Conservation (phyloP, 2,113 vertebrate genomes). For the Lathamus discolor region DNA sequence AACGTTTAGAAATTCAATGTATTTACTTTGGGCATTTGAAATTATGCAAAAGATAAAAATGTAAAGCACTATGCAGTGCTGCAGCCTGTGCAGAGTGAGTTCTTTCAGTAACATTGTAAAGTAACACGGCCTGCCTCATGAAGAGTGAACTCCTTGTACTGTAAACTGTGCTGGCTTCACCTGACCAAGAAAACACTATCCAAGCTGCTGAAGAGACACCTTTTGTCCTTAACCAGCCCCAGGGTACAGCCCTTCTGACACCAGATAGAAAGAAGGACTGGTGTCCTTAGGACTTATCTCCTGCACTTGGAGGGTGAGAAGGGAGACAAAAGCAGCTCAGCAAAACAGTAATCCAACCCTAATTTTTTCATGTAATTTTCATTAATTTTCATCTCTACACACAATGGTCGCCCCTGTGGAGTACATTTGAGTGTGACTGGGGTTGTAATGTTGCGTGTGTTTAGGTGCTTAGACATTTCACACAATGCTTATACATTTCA, state of each 20-base stretch:
- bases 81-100: not conserved
- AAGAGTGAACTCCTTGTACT: not conserved
- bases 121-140: too few species aligned
- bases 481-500: not conserved
- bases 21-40: not conserved
- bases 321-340: not conserved
- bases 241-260: not conserved
- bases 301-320: not conserved
- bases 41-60: not conserved
- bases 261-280: not conserved
- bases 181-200: not conserved
- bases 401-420: not conserved
- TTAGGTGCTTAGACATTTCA: not conserved
- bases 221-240: not conserved
- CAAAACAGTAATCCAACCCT: accelerated
- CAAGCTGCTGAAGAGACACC: accelerated
- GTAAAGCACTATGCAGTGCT: accelerated
- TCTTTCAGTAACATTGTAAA: not conserved
- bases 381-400: not conserved
- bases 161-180: not conserved
- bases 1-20: not conserved
- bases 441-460: accelerated
- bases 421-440: accelerated
- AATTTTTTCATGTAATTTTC: not conserved
- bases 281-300: not conserved